Conservation (phyloP, 2,888 invertebrate species). For the Gastracanthus pulcherrimus region DNA sequence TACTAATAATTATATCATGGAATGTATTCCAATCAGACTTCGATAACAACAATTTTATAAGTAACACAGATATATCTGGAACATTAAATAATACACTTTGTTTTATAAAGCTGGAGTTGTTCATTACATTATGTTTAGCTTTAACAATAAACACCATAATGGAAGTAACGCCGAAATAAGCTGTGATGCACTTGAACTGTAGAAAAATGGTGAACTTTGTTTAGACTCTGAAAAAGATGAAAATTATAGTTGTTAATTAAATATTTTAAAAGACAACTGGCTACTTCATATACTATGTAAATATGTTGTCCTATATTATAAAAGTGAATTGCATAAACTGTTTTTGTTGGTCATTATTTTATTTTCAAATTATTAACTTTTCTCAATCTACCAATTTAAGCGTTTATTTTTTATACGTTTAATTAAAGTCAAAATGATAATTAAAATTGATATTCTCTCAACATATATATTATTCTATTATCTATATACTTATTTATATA, state of each 20-base stretch:
- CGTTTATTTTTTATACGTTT: no score
- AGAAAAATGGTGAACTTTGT: constrained; percentile 24
- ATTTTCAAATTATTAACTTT: no score
- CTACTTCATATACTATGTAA: not conserved
- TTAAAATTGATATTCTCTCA: no score
- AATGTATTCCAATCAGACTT: not conserved
- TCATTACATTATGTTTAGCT: not conserved
- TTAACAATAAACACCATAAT: not conserved
- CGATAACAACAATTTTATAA: not conserved
- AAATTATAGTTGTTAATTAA: not conserved
- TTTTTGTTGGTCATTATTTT: no score
- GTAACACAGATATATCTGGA: not conserved
- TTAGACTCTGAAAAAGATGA: constrained; percentile 28
- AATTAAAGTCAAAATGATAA: no score
- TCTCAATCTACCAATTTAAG: no score
- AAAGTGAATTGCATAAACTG: no score
- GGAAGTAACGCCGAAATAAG: not conserved
- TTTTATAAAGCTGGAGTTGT: not conserved
- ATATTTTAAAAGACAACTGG: not conserved
- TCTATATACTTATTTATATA: no score
- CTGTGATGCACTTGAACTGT: constrained; percentile 17
- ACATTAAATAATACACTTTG: not conserved
- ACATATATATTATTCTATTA: no score
- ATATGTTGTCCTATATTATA: no score
- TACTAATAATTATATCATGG: not conserved